Conservation (phyloP, 64 coral and sea anemone species). For the Actinia tenebrosa region DNA sequence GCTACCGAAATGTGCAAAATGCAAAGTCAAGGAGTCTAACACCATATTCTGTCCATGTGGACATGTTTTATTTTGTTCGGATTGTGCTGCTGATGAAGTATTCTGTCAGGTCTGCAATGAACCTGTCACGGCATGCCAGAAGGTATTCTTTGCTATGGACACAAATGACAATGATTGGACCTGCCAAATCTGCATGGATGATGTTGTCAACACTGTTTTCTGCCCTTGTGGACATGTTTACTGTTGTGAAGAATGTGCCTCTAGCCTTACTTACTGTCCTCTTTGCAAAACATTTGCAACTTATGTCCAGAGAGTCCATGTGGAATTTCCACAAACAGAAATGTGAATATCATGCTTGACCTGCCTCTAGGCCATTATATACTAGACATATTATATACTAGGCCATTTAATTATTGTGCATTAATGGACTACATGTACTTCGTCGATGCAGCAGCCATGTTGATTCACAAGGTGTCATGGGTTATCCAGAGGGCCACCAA, state of each 20-base stretch:
- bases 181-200: slow-evolving; percentile 99
- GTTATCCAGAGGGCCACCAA: too few species aligned
- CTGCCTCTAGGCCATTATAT: not conserved
- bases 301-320: slow-evolving; percentile 92
- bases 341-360: not conserved
- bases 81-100: slow-evolving; percentile 50
- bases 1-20: slow-evolving; percentile 71
- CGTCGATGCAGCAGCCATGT: too few species aligned
- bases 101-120: slow-evolving; percentile 63
- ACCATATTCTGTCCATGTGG: slow-evolving; percentile 88
- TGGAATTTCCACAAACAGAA: slow-evolving; percentile 48
- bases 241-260: slow-evolving; percentile 76
- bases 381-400: too few species aligned
- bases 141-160: slow-evolving; percentile 81
- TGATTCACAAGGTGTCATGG: too few species aligned
- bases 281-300: slow-evolving; percentile 87
- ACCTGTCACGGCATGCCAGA: slow-evolving; percentile 60
- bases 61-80: slow-evolving; percentile 69
- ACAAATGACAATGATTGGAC: slow-evolving; percentile 60
- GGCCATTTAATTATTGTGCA: too few species aligned
- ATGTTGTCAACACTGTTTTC: slow-evolving; percentile 84
- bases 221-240: slow-evolving; percentile 90
- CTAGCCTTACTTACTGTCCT: slow-evolving; percentile 80
- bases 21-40: slow-evolving; percentile 57
- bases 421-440: too few species aligned